Evolutionary conservation across 2,113 vertebrate genomes (phyloP), one percentile per base, ranked within the genome.

Genomic region (Hemichromis elongatus): DNA sequence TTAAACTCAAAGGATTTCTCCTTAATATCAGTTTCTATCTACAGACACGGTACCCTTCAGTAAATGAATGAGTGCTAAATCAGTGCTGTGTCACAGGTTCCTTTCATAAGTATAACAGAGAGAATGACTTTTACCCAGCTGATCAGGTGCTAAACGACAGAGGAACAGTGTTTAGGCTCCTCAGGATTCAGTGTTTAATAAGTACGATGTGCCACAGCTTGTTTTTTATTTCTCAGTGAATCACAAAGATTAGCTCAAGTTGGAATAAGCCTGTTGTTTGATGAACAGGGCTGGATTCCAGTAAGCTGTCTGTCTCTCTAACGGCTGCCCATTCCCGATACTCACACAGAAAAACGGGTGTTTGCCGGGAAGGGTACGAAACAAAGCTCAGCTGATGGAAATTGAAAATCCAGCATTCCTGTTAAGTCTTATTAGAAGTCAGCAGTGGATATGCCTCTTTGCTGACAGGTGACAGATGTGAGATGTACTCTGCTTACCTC

Each of bases 401-500:
- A 53, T 10, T 35, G 11, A 85, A 75, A 73, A 79, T 45, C 5
- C 21, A 37, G 16, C 30, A 28, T 63, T 80, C 14, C 24, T 54
- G 75, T 40, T 40, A 56, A 54, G 61, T 40, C 45, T 75, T 45
- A 70, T 88, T 85, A 79, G 77, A 88, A 88, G 55, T 77, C 66
- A 59, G 59, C n/a, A 2, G 68, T 13, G 5, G 52, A 21, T 53
- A 68, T 33, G 66, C 35, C 47, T 53, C 19, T 80, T 30, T 18
- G 57, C 7, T 87, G 90, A 87, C 81, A 59, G 63, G 45, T 56
- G 82, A 89, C 83, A 84, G 86, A 87, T 9, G 57, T n/a, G 26
- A 78, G 79, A 77, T n/a, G n/a, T n/a, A 54, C 83, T 82, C 8
- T 73, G 79, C 92, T 94, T 97, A 99, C 99, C 97, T 99, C 99